Conservation (phyloP, 2,113 vertebrate genomes). For the Pseudorhombus dupliciocellatus region DNA sequence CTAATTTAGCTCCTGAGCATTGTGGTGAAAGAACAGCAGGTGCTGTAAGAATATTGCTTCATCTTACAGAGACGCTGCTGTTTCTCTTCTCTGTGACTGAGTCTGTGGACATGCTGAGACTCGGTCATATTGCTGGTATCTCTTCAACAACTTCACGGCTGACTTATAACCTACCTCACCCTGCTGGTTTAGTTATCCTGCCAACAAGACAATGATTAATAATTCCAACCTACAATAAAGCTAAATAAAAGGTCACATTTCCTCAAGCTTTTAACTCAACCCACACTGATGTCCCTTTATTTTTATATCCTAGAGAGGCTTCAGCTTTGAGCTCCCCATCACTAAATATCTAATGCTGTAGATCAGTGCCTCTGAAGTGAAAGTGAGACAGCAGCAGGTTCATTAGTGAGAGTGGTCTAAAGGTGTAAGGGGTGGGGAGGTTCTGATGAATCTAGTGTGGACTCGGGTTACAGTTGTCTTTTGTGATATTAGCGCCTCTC, state of each 20-base stretch:
- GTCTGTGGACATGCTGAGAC: not conserved
- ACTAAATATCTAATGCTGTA: too few species aligned
- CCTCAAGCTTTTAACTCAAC: not conserved
- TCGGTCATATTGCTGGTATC: not conserved
- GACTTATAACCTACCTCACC: not conserved
- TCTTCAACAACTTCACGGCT: not conserved
- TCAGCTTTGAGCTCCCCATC: not conserved
- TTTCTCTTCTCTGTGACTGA: too few species aligned
- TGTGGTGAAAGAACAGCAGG: not conserved
- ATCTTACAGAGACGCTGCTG: too few species aligned
- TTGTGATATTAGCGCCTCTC: conserved; percentile 41
- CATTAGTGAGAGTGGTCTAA: conserved; percentile 56
- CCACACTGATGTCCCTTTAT: not conserved
- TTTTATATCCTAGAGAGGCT: not conserved
- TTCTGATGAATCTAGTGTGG: conserved; percentile 29
- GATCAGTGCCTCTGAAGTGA: conserved; percentile 9
- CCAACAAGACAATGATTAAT: not conserved
- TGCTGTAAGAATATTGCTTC: not conserved
- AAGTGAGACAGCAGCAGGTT: conserved; percentile 26
- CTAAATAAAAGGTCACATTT: not conserved
- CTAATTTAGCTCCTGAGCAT: conserved; percentile 24
- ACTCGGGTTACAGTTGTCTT: conserved; percentile 46
- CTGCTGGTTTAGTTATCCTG: not conserved
- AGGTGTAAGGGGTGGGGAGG: conserved; percentile 43
- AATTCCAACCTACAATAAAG: not conserved